Evolutionary conservation across 1,140 invertebrate species (phyloP).

Genomic region (Drusus annulatus): DNA sequence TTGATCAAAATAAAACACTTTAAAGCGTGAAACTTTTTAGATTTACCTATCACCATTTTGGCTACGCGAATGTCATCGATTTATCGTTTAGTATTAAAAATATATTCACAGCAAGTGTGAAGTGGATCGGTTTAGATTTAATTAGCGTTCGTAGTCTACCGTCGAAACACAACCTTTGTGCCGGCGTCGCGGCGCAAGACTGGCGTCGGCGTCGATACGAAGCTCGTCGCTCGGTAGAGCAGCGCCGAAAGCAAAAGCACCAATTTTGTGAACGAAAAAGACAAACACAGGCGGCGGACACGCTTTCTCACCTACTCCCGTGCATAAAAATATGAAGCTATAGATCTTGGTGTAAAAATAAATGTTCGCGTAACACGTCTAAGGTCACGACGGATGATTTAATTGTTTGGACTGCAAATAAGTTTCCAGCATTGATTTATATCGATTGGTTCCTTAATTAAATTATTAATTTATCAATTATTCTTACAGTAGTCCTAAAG

Average conservation of each 20-base stretch:
- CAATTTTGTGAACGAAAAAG: slow-evolving; percentile 18
- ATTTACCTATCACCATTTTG: slow-evolving; percentile 48
- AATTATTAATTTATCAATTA: too few relatives aligned
- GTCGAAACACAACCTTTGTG: not conserved
- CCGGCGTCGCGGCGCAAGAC: slow-evolving; percentile 38
- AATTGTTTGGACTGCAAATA: slow-evolving; percentile 1
- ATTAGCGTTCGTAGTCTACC: slow-evolving; percentile 16
- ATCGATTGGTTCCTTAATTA: too few relatives aligned
- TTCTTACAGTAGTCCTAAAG: too few relatives aligned
- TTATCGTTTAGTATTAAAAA: slow-evolving; percentile 36
- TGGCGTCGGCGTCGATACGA: slow-evolving; percentile 27
- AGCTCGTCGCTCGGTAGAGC: not conserved
- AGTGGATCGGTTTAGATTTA: slow-evolving; percentile 17
- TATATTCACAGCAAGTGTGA: slow-evolving; percentile 33
- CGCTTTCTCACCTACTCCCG: slow-evolving; percentile 3
- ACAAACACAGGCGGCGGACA: not conserved
- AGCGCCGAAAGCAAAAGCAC: slow-evolving; percentile 5
- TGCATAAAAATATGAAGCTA: not conserved
- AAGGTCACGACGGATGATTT: slow-evolving; percentile 29
- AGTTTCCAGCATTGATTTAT: too few relatives aligned
- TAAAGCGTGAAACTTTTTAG: not conserved
- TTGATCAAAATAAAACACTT: not conserved
- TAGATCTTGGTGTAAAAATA: slow-evolving; percentile 38
- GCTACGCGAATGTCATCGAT: slow-evolving; percentile 13
- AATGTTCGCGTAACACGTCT: slow-evolving; percentile 18